Base-by-base conservation (phyloP, 2,797 vertebrate genomes). In the Syngnathus acus region DNA sequence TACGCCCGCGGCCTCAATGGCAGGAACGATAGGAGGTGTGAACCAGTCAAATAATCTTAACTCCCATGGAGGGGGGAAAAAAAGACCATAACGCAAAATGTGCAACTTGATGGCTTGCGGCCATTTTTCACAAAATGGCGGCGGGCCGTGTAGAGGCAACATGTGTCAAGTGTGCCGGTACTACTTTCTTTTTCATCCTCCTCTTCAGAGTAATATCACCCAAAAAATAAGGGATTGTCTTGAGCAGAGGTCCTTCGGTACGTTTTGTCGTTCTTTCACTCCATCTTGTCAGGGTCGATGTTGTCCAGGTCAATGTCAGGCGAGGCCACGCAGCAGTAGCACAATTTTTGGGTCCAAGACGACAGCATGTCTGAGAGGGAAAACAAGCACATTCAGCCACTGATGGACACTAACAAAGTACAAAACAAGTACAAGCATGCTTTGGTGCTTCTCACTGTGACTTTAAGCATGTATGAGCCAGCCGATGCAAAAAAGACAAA, bases 251-350 rank as follows among this genome's bases (percentile, higher is more conserved):
- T 58, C n/a, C 51, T 68, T 43, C 11, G 10, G 61, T 62, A 40
- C 65, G n/a, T 6, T 65, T 10, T 39, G 14, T 43, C 63, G 58
- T 62, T 1, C 11, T 69, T 58, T 91, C 76, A 90, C 43, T 89
- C 72, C 0, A 81, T 73, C 82, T 92, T 92, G 1, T 78, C 81
- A 0, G 83, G 82, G 45, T 88, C 78, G 3, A 86, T 66, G 72
- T 89, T 90, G 84, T 92, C 92, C 64, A 92, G 86, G 82, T 93
- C 90, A 23, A 92, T 84, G 55, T 84, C 83, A 0, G 88, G 70
- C 0, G 92, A 90, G 11, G 88, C 81, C 72, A 86, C 67, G 5
- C 92, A 93, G 42, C 93, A 94, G 73, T 91, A 71, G 70, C 87
- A 93, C 69, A 92, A 62, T 78, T 93, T 93, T 72, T 94, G 93